These are phyloP conservation scores for Platycercus adscitus DNA, from an alignment of 2,113 vertebrate genomes.

Conservation along the genomic window DNA sequence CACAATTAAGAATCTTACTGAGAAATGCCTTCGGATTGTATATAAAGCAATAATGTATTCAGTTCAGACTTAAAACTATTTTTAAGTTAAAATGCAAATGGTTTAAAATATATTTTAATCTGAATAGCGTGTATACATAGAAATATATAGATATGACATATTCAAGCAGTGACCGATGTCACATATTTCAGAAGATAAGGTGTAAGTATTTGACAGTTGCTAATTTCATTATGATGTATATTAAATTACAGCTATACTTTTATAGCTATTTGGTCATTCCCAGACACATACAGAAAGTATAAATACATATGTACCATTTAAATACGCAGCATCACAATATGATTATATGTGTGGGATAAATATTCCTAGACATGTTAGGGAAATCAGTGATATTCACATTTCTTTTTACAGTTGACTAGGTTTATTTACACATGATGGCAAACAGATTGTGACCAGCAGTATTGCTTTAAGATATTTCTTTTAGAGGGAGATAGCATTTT, in stretches of 20 bases:
- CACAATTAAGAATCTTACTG: neutral
- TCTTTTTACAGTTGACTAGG: neutral
- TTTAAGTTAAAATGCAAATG: neutral
- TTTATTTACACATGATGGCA: neutral
- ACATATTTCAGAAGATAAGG: neutral
- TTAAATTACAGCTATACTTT: neutral
- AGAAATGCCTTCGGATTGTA: neutral
- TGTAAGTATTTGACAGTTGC: neutral
- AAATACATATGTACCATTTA: neutral
- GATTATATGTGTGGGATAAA: neutral
- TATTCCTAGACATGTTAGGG: neutral
- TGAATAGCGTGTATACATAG: neutral
- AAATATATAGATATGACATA: neutral
- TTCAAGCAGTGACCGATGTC: neutral
- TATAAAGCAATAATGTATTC: neutral
- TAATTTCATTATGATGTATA: neutral
- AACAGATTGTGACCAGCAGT: neutral
- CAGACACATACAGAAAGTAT: neutral
- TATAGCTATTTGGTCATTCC: neutral
- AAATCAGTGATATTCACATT: neutral
- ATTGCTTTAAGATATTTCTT: neutral
- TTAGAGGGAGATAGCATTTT: constrained; percentile 64
- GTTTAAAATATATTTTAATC: neutral
- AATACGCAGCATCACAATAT: neutral
- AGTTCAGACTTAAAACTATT: neutral